Evolutionary conservation across 2,797 vertebrate genomes (phyloP).

Genomic region (Dipus sagitta): DNA sequence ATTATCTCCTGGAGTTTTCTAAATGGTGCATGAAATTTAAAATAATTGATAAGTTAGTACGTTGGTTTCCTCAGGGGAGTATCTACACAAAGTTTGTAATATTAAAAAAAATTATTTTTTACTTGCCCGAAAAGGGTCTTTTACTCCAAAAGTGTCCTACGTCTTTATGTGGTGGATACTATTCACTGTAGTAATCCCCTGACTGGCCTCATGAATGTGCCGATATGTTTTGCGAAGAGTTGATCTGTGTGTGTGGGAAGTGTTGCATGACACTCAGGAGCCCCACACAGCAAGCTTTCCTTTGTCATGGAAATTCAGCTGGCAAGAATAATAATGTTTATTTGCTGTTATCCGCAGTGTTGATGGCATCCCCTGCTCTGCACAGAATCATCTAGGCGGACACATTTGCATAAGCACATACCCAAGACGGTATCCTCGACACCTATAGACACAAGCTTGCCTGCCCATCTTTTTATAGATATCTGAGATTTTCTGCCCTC

Average conservation of each 20-base stretch:
- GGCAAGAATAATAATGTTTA: constrained; percentile 50
- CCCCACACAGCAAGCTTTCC: background rate
- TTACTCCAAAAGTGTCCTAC: constrained; percentile 9
- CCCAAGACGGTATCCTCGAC: background rate
- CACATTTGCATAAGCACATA: constrained; percentile 59
- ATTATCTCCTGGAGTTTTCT: background rate
- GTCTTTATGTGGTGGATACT: constrained; percentile 13
- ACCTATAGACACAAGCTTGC: background rate
- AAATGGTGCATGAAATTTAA: background rate
- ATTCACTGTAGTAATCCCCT: background rate
- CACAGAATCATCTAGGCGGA: background rate
- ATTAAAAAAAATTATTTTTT: constrained; percentile 11
- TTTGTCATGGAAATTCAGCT: constrained; percentile 43
- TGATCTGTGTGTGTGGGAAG: constrained; percentile 22
- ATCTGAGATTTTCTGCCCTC: constrained; percentile 31
- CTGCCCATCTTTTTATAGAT: constrained; percentile 13
- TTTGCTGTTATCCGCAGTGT: constrained; percentile 42
- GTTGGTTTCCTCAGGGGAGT: constrained; percentile 12
- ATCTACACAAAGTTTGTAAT: background rate
- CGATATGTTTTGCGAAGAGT: constrained; percentile 33
- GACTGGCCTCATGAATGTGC: background rate
- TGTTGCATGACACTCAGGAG: background rate
- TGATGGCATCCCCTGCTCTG: background rate
- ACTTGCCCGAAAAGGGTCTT: constrained; percentile 50
- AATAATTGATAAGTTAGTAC: constrained; percentile 5